phyloP scores from a whole-genome alignment of 2,797 vertebrate species.

The Catostomus latipinnis region DNA sequence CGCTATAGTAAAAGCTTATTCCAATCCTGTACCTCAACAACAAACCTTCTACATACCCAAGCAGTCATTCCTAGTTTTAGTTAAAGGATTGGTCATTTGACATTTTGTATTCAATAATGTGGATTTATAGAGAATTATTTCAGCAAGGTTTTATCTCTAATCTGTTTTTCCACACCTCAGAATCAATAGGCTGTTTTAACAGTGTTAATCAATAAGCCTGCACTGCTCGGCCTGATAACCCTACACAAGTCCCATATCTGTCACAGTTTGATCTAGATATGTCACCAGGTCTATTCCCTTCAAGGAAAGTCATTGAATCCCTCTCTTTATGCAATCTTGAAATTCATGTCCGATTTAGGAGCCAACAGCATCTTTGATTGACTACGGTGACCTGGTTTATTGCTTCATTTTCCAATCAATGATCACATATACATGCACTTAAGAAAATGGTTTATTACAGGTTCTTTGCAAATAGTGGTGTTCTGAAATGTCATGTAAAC shows the following conservation, averaged over 20 bases:
- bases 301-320: constrained; percentile 14
- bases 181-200: constrained; percentile 28
- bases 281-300: constrained; percentile 21
- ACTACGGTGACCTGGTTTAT: no score
- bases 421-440: no score
- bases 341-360: background rate
- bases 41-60: background rate
- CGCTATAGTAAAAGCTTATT: no score
- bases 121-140: constrained; percentile 8
- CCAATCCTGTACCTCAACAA: no score
- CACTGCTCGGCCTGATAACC: constrained; percentile 36
- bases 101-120: background rate
- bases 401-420: no score
- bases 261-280: constrained; percentile 36
- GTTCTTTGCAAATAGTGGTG: no score
- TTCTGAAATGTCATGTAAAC: no score
- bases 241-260: constrained; percentile 37
- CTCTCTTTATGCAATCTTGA: constrained; percentile 23
- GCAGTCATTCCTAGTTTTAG: background rate
- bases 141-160: constrained; percentile 6
- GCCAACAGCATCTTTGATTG: constrained; percentile 1
- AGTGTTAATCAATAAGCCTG: constrained; percentile 28
- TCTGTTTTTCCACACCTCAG: constrained; percentile 34
- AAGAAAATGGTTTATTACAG: no score
- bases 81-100: background rate